Percentiles rank a stretch among this genome's conserved stretches.
Conservation (phyloP, 2,113 vertebrate genomes). For the Perca schrenkii region DNA sequence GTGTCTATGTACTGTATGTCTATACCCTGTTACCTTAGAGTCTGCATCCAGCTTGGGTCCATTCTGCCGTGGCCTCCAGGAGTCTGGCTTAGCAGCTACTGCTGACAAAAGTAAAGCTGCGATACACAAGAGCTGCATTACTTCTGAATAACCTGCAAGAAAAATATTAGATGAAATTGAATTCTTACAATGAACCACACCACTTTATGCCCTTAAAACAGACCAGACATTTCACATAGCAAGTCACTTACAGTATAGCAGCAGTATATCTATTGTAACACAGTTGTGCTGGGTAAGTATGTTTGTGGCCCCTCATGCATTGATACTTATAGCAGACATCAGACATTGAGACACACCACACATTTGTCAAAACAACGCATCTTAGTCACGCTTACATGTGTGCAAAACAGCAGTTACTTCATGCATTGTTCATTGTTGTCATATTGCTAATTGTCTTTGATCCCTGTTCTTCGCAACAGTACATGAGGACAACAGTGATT, state of each 20-base stretch:
- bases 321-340: constrained; percentile 42
- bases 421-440: background rate
- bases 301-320: background rate
- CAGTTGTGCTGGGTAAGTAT: background rate
- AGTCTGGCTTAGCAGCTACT: constrained; percentile 31
- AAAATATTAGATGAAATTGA: background rate
- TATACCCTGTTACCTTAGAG: background rate
- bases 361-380: background rate
- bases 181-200: background rate
- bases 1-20: background rate
- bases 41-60: background rate
- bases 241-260: background rate
- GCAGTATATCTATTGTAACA: background rate
- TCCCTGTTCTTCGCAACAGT: background rate
- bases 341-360: constrained; percentile 36
- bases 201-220: background rate
- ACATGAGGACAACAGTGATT: background rate
- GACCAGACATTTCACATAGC: background rate
- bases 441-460: background rate
- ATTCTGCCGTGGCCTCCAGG: background rate
- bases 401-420: constrained; percentile 11
- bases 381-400: background rate
- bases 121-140: constrained; percentile 52
- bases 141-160: constrained; percentile 19
- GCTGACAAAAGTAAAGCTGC: constrained; percentile 45